Base-by-base conservation (phyloP, 2,888 invertebrate genomes). In the Apantesis nais region DNA sequence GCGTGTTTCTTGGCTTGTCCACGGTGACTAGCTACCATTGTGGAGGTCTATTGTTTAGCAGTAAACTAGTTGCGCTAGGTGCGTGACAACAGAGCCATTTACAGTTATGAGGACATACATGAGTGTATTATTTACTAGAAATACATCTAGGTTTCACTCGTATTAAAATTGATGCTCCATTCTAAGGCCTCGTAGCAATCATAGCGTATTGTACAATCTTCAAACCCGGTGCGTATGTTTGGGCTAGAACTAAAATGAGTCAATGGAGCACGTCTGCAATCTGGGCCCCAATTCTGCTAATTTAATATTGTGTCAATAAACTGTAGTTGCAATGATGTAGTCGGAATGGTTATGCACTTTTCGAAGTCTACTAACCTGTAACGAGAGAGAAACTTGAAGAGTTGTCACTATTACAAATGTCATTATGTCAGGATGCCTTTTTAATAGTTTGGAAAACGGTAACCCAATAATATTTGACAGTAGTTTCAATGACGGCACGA, bases 21-120 rank as follows among this genome's bases (percentile, higher is more conserved):
- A 73, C 78, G 78, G 81, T 83, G 72, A 81, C 85, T 87, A 78
- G 84, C 74, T 78, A 70, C 78, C 78, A 81, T 83, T 83, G 85
- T 83, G 71, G 74, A 79, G 84, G 75, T 61, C 68, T 64, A 89
- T 89, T 89, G 91, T 91, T 81, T 86, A 72, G 72, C 77, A 73
- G 80, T 81, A 83, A 73, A 88, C 87, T 84, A 86, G 86, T 85
- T 85, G 78, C 78, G 79, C 82, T 75, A 67, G 78, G 75, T 80
- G 85, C 83, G 83, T 86, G 81, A 86, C 86, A 77, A 70, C 71
- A 72, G 76, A 72, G 60, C 70, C 68, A 77, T 76, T 77, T 72
- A 76, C 77, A 76, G 70, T 70, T 78, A 71, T 68, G 31, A 14
- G 22, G 63, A 19, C 52, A 61, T 52, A 71, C 29, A 29, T 48